Evolutionary conservation across 1,140 invertebrate genomes (phyloP).

Genomic region (Drosophila rufa): DNA sequence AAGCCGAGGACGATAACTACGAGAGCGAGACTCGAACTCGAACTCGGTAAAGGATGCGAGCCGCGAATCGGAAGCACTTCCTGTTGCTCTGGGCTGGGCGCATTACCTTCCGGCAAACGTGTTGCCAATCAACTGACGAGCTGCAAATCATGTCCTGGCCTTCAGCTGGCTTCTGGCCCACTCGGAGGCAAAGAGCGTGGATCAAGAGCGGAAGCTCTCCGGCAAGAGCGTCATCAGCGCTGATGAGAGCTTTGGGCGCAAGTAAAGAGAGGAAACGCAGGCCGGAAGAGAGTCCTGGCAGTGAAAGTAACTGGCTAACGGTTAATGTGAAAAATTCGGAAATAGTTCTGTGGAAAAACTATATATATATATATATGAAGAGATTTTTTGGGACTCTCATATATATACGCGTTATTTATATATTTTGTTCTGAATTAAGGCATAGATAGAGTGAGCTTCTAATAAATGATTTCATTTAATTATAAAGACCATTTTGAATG

Average conservation of each 20-base stretch:
- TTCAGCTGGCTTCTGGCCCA: constrained; percentile 23
- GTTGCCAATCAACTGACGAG: constrained; percentile 83
- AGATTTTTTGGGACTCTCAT: background rate
- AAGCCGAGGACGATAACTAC: constrained; percentile 35
- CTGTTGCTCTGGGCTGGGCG: constrained; percentile 46
- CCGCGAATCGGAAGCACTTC: constrained; percentile 40
- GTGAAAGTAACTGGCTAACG: constrained; percentile 39
- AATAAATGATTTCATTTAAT: too few species aligned
- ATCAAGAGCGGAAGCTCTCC: constrained; percentile 47
- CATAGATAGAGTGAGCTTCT: background rate
- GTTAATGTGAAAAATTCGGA: background rate
- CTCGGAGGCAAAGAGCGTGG: constrained; percentile 31
- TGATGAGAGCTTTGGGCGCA: constrained; percentile 49
- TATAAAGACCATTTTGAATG: too few species aligned
- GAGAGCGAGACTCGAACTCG: constrained; percentile 23
- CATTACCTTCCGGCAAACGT: constrained; percentile 84
- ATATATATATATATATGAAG: background rate
- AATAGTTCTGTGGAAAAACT: background rate
- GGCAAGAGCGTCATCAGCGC: constrained; percentile 51
- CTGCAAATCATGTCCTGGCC: constrained; percentile 72
- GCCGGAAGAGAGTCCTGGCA: constrained; percentile 35
- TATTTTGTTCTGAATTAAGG: background rate
- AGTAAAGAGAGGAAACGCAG: constrained; percentile 10
- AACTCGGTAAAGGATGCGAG: constrained; percentile 23
- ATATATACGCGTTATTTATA: background rate